Base-by-base conservation (phyloP, 2,888 invertebrate genomes). In the Nezara viridula region DNA sequence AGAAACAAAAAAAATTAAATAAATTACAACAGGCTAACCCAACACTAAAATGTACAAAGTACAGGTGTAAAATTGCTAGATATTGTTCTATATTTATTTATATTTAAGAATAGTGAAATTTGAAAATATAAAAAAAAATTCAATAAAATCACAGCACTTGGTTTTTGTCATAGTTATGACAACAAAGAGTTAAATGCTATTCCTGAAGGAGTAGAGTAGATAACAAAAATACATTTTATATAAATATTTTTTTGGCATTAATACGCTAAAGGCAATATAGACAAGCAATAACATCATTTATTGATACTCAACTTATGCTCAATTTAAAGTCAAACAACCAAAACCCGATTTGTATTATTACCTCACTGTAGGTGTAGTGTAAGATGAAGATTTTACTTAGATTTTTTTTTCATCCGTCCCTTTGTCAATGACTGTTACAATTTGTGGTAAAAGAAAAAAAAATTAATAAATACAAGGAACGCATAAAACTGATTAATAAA, bases 61-160 rank as follows among this genome's bases (percentile, higher is more conserved):
- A 73, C 66, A 44, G n/a, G 12, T 81, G 44, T 44, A 81, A 81
- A 44, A 81, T 44, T 44, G 81, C 81, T 81, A 81, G 7, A 73
- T 73, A 73, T 73, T 73, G 66, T 73, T 37, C 66, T 73, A 73
- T 73, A 73, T 37, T 73, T 73, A 73, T 37, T 81, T 44, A 81
- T 44, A 81, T 81, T n/a, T n/a, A 81, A 81, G n/a, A 81, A 81
- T n/a, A 81, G 44, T 2, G 44, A 44, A 44, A 44, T 44, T 81
- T 40, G 44, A 81, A 81, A 81, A 81, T 44, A 44, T n/a, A 44
- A 81, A 77, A 81, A 40, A 77, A 44, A 81, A 10, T 81, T 81
- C 81, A 81, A 81, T 81, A 81, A 81, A 81, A 81, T 81, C 81
- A 81, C 81, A 81, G 81, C 81, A 81, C 81, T 81, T 81, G 81